Evolutionary conservation across 2,888 invertebrate genomes (phyloP), one percentile per base, ranked within the genome.

Genomic region (Eucera pruinosa): DNA sequence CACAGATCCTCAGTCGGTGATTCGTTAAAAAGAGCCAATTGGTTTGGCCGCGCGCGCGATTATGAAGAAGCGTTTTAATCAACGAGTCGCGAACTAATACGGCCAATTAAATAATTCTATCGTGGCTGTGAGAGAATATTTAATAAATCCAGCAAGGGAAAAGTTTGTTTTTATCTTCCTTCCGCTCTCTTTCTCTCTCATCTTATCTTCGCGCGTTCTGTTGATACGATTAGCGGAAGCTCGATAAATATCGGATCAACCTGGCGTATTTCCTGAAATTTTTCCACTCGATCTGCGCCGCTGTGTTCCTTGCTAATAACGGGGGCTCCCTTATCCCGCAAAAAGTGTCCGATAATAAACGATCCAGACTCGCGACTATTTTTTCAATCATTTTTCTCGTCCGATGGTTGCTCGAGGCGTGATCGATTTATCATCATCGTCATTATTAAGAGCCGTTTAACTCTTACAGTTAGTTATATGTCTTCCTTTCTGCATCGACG

Each of bases 351-450:
- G 25, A 47, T 55, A 69, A 69, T 55, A 52, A 73, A 69, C 55
- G 70, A 61, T 27, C 45, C 33, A 6, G 47, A 3, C 20, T 33
- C 27, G 54, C 1, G 33, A 15, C 43, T 27, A 20, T n/a, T 15
- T 36, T 45, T 52, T 11, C 27, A 7, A 6, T 6, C 4, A 25
- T 41, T 23, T 9, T n/a, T 36, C 15, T 27, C 18, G n/a, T 6
- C 18, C n/a, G 36, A 47, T 36, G 18, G 39, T 57, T 25, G 30
- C 41, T 9, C 36, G 36, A 36, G 13, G 41, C 23, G 39, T 27
- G 52, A 54, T 70, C 81, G 54, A 82, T 82, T 75, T 69, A 79
- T 82, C 72, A 82, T 75, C 69, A 74, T 81, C 77, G 67, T 73
- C 78, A 52, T 72, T 65, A 72, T 62, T 65, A 66, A 75, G 78